A percentile compares a stretch with the other conserved stretches of the same genome.
Conservation (phyloP, 2,113 vertebrate species). For the Zosterops lateralis region DNA sequence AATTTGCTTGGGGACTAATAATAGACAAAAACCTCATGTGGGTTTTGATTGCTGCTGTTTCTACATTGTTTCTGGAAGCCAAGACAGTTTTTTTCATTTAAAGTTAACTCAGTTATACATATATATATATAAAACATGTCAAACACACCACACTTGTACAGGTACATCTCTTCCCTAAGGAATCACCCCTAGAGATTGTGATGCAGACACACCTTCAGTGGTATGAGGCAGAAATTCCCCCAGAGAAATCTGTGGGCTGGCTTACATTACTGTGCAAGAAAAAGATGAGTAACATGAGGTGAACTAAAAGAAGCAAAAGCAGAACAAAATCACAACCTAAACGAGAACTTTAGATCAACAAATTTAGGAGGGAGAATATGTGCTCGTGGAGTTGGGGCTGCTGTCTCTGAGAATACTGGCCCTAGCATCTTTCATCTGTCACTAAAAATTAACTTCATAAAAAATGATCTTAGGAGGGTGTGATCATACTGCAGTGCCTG, state of each 20-base stretch:
- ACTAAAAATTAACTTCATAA: conserved; percentile 52
- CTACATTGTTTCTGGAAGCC: neutral
- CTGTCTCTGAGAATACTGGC: neutral
- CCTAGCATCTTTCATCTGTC: conserved; percentile 40
- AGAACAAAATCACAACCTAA: neutral
- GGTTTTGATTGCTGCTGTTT: neutral
- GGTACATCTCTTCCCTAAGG: neutral
- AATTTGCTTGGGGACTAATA: neutral
- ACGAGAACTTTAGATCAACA: neutral
- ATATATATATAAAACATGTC: neutral
- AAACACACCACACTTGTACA: neutral
- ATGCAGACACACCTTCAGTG: neutral
- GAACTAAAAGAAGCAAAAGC: neutral
- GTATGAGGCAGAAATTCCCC: neutral
- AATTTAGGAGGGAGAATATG: neutral
- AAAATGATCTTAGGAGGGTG: conserved; percentile 33
- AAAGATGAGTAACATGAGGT: neutral
- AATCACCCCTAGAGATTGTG: neutral
- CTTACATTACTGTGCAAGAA: neutral
- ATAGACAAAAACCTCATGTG: neutral
- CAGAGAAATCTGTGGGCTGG: neutral
- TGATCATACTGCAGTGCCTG: conserved; percentile 21
- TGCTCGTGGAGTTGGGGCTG: neutral
- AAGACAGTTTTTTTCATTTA: neutral
- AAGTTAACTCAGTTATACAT: neutral